A percentile compares a stretch with the other conserved stretches of the same genome.
phyloP scores from a whole-genome alignment of 2,797 vertebrate species.

The Sciurus carolinensis region DNA sequence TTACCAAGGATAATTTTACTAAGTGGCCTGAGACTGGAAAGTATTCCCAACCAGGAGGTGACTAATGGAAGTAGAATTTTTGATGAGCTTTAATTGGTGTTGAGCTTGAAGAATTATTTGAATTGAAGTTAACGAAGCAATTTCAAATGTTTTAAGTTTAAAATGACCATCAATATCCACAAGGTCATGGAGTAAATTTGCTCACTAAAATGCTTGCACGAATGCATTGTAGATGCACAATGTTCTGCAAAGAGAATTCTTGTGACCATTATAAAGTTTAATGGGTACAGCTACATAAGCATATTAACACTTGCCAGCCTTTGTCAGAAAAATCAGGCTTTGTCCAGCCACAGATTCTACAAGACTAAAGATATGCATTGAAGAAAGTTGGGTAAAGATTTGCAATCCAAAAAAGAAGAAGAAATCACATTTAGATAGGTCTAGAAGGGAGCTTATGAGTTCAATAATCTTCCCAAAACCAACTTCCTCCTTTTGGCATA shows the following conservation, averaged over 20 bases:
- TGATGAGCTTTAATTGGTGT: conserved; percentile 67
- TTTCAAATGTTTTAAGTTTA: conserved; percentile 70
- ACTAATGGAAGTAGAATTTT: conserved; percentile 62
- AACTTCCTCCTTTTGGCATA: neutral
- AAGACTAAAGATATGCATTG: neutral
- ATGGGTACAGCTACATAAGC: neutral
- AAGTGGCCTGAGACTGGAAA: conserved; percentile 68
- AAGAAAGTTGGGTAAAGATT: neutral
- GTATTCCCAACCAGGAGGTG: conserved; percentile 61
- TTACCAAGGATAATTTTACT: conserved; percentile 70
- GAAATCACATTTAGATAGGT: neutral
- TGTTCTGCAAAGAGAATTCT: neutral
- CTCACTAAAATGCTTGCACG: neutral
- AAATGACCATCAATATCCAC: conserved; percentile 49
- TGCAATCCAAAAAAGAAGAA: neutral
- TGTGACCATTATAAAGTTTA: neutral
- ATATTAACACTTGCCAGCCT: neutral
- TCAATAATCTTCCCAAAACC: neutral
- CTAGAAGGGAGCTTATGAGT: neutral
- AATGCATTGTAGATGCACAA: neutral
- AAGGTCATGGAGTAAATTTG: conserved; percentile 39
- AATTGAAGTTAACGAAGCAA: conserved; percentile 61
- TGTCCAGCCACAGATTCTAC: neutral
- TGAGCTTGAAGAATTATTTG: conserved; percentile 66
- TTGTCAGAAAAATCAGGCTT: neutral